Percentiles rank a stretch among this genome's conserved stretches.
These are phyloP conservation scores for Falco biarmicus DNA, from an alignment of 2,797 vertebrate species.

Conservation along the genomic window DNA sequence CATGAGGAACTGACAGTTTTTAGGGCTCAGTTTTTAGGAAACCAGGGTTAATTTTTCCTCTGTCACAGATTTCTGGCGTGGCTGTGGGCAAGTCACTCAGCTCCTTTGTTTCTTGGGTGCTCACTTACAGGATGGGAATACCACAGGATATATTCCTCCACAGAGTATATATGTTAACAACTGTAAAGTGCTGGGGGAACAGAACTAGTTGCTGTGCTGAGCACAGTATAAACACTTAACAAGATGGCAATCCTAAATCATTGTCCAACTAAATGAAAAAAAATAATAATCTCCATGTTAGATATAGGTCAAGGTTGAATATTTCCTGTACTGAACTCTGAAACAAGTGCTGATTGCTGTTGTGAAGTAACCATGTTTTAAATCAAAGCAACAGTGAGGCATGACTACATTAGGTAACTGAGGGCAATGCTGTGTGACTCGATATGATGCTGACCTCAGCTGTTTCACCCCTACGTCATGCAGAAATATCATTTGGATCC, in stretches of 20 bases:
- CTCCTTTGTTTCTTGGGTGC: background rate
- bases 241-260: conserved; percentile 21
- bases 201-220: background rate
- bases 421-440: conserved; percentile 42
- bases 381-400: conserved; percentile 41
- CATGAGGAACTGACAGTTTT: background rate
- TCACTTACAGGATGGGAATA: background rate
- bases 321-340: conserved; percentile 37
- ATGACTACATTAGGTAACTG: conserved; percentile 20
- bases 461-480: background rate
- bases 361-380: conserved; percentile 26
- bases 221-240: background rate
- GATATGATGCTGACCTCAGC: conserved; percentile 30
- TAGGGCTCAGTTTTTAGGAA: background rate
- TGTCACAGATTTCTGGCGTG: background rate
- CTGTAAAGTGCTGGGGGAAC: background rate
- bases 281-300: background rate
- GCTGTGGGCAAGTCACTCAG: background rate
- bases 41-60: background rate
- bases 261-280: background rate
- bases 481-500: background rate
- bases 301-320: conserved; percentile 24
- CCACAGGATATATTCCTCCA: background rate
- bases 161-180: background rate
- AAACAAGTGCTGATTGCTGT: conserved; percentile 6